These are phyloP conservation scores for Arothron firmamentum DNA, from an alignment of 2,113 vertebrate genomes.

Conservation along the genomic window DNA sequence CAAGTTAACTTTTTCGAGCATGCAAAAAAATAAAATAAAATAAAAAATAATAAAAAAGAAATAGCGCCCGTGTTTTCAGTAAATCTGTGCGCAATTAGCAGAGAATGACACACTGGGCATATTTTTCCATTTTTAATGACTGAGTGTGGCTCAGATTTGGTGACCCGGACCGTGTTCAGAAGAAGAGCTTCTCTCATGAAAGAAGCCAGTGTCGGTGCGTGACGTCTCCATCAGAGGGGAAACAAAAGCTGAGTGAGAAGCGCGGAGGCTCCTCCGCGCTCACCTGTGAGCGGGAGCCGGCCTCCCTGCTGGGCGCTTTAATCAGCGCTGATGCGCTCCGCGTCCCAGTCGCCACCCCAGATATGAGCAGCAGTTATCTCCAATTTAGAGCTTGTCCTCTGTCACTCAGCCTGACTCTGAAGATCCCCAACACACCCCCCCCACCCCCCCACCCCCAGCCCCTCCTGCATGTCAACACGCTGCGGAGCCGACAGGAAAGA, in stretches of 20 bases:
- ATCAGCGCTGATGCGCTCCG: constrained; percentile 65
- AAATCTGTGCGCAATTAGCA: not conserved
- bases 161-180: no score
- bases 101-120: not conserved
- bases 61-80: not conserved
- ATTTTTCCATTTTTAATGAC: no score
- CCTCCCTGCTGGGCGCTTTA: constrained; percentile 63
- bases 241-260: constrained; percentile 37
- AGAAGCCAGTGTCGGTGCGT: no score
- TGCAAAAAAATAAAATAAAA: constrained; percentile 4
- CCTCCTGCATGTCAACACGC: constrained; percentile 38
- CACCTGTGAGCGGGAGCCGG: constrained; percentile 36
- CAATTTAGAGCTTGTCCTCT: constrained; percentile 68
- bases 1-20: constrained; percentile 46
- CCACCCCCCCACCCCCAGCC: constrained; percentile 44
- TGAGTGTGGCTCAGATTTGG: no score
- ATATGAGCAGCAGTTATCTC: constrained; percentile 68
- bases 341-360: constrained; percentile 62
- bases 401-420: constrained; percentile 56
- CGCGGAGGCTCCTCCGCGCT: constrained; percentile 43
- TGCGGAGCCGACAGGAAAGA: constrained; percentile 48
- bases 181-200: no score
- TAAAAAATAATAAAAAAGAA: not conserved
- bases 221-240: constrained; percentile 10
- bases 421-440: constrained; percentile 21